These are phyloP conservation scores for Agonum fuliginosum DNA, from an alignment of 2,888 invertebrate genomes.

Conservation along the genomic window DNA sequence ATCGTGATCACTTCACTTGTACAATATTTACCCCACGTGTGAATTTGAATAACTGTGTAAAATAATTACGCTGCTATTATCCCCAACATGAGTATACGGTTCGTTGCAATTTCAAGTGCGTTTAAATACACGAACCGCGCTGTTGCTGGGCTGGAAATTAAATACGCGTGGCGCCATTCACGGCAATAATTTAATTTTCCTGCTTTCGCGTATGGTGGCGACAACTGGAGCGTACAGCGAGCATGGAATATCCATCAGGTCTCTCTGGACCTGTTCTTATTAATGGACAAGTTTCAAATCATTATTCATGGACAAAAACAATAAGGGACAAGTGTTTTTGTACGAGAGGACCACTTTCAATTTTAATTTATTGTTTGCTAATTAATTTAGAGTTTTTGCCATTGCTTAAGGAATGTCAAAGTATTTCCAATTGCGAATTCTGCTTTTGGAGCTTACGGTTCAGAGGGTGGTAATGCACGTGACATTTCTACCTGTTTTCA, in stretches of 20 bases:
- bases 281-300: slow-evolving; percentile 32
- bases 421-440: not conserved
- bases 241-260: slow-evolving; percentile 54
- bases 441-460: not conserved
- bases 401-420: not conserved
- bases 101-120: slow-evolving; percentile 46
- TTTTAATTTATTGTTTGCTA: too few relatives aligned
- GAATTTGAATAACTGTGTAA: slow-evolving; percentile 38
- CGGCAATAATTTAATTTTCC: slow-evolving; percentile 49
- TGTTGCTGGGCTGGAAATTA: slow-evolving; percentile 43
- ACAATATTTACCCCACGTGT: slow-evolving; percentile 28
- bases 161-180: slow-evolving; percentile 43
- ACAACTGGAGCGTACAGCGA: slow-evolving; percentile 37
- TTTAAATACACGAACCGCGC: slow-evolving; percentile 49
- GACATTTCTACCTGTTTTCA: slow-evolving; percentile 45
- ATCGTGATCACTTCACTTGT: slow-evolving; percentile 1
- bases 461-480: not conserved
- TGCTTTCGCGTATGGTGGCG: slow-evolving; percentile 36
- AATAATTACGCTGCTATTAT: slow-evolving; percentile 53
- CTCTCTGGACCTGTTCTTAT: slow-evolving; percentile 27
- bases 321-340: not conserved
- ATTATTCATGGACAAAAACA: slow-evolving; percentile 49
- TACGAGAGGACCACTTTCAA: too few relatives aligned
- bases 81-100: slow-evolving; percentile 24
- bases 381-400: too few relatives aligned